phyloP scores from a whole-genome alignment of 2,797 vertebrate genomes.

The Chloroceryle inda region DNA sequence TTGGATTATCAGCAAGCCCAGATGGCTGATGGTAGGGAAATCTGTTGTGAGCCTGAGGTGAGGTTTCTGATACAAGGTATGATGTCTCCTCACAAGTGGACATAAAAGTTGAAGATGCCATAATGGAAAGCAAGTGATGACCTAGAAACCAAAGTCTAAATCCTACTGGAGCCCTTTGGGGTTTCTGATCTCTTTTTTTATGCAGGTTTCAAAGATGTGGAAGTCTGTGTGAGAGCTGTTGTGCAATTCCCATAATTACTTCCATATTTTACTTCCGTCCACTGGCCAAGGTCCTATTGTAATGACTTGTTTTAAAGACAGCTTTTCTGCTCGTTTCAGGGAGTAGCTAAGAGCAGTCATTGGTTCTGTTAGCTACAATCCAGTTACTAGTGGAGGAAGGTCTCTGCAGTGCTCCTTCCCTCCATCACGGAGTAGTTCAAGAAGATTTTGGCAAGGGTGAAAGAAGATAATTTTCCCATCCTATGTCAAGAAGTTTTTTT shows the following conservation, averaged over 20 bases:
- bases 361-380: background rate
- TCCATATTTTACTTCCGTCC: background rate
- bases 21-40: background rate
- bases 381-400: background rate
- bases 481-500: background rate
- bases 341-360: background rate
- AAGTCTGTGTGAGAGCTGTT: background rate
- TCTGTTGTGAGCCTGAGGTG: background rate
- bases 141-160: background rate
- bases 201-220: constrained; percentile 35
- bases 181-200: constrained; percentile 4
- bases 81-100: background rate
- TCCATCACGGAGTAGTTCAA: background rate
- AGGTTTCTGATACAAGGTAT: background rate
- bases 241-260: background rate
- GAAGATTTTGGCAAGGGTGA: background rate
- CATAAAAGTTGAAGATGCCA: background rate
- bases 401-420: background rate
- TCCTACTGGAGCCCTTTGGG: background rate
- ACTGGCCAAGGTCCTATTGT: background rate
- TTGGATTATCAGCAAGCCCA: background rate
- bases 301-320: background rate
- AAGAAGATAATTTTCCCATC: background rate
- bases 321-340: background rate
- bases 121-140: background rate